phyloP scores from a whole-genome alignment of 2,797 vertebrate genomes.

The Orestias chungarensis region DNA sequence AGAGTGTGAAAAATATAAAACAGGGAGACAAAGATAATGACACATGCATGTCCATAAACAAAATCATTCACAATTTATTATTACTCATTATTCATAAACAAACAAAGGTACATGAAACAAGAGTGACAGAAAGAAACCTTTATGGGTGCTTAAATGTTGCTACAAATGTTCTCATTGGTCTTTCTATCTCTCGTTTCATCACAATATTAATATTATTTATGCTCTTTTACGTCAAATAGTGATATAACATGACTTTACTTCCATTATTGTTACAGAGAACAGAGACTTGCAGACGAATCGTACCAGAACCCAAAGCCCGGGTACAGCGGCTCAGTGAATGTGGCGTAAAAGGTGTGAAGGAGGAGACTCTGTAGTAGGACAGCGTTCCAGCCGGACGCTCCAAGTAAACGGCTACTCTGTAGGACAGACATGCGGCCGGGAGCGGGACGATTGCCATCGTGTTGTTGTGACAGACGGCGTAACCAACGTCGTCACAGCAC shows the following conservation, averaged over 20 bases:
- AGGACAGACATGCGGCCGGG: neutral
- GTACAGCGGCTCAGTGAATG: slow-evolving; percentile 18
- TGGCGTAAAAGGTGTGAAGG: slow-evolving; percentile 6
- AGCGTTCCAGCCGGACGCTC: neutral
- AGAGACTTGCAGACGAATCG: neutral
- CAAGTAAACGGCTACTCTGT: neutral
- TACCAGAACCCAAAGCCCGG: slow-evolving; percentile 6
- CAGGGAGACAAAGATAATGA: neutral
- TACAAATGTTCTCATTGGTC: neutral
- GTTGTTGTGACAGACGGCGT: neutral
- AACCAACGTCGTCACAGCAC: neutral
- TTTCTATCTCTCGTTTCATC: neutral
- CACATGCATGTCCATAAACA: no score
- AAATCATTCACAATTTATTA: no score
- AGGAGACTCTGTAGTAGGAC: neutral
- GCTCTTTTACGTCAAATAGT: neutral
- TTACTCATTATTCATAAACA: neutral
- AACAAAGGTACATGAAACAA: neutral
- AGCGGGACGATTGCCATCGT: neutral
- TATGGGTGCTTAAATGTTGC: neutral
- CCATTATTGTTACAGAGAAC: neutral
- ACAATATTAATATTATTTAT: neutral
- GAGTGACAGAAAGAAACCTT: neutral
- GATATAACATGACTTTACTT: neutral
- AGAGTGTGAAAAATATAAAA: neutral